Percentiles rank a stretch among this genome's conserved stretches.
Conservation (phyloP, 2,113 vertebrate species). For the Chamaea fasciata region DNA sequence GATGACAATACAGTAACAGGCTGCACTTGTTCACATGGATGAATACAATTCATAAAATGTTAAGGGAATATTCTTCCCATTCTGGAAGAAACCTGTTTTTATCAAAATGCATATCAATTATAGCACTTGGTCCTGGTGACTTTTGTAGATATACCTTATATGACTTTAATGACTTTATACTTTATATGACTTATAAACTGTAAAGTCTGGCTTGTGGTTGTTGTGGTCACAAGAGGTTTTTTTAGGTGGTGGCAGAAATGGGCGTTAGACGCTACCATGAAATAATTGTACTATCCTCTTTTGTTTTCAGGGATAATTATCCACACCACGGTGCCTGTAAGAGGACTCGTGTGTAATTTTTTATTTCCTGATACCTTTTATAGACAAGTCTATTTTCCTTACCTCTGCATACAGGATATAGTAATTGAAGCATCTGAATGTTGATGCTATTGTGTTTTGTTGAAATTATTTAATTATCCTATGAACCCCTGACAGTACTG, state of each 20-base stretch:
- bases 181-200: neutral
- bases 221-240: neutral
- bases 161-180: too few species aligned
- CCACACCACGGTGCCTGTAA: neutral
- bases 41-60: neutral
- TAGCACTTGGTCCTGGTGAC: neutral
- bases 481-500: neutral
- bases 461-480: neutral
- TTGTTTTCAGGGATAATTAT: neutral
- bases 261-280: neutral
- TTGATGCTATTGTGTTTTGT: neutral
- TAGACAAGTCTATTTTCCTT: neutral
- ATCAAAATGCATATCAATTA: neutral
- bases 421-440: neutral
- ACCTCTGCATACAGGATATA: neutral
- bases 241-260: neutral
- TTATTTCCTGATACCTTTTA: neutral
- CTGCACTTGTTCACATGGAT: neutral
- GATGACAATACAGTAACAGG: neutral
- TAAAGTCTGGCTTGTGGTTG: neutral
- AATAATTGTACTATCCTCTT: neutral
- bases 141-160: neutral
- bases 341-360: neutral
- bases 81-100: neutral
- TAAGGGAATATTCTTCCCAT: neutral